Conservation (phyloP, 2,113 vertebrate genomes). For the Amphiprion percula region DNA sequence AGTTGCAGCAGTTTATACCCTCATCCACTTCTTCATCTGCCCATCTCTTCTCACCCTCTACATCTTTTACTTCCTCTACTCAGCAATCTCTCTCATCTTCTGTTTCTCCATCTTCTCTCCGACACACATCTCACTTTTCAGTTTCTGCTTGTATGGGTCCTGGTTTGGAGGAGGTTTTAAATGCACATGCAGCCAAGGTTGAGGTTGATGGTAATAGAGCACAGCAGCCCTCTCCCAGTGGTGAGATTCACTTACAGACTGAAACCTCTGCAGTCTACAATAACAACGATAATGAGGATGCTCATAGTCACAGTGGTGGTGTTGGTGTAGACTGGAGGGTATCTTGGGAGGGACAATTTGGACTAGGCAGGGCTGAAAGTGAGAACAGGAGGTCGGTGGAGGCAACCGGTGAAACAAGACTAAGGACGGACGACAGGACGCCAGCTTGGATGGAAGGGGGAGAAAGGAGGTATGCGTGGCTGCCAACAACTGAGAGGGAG, state of each 20-base stretch:
- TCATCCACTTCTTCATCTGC: conserved; percentile 55
- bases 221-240: not conserved
- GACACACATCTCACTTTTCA: not conserved
- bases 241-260: conserved; percentile 19
- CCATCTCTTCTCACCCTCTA: conserved; percentile 16
- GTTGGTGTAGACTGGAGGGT: not conserved
- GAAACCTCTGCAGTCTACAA: conserved; percentile 14
- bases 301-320: not conserved
- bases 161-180: conserved; percentile 80
- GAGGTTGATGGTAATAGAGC: conserved; percentile 6
- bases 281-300: conserved; percentile 2
- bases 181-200: conserved; percentile 54
- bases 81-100: conserved; percentile 33
- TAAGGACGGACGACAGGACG: conserved; percentile 11
- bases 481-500: conserved; percentile 26
- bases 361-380: not conserved
- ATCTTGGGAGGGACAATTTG: conserved; percentile 9
- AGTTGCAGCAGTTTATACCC: conserved; percentile 87
- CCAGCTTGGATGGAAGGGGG: conserved; percentile 6
- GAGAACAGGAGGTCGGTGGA: conserved; percentile 12
- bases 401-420: not conserved
- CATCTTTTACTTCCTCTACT: conserved; percentile 27
- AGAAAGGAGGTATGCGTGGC: conserved; percentile 53
- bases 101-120: conserved; percentile 4
- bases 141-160: conserved; percentile 60